Evolutionary conservation across 2,113 vertebrate species (phyloP), one percentile per base, ranked within the genome.

Genomic region (Tyrannus savana): DNA sequence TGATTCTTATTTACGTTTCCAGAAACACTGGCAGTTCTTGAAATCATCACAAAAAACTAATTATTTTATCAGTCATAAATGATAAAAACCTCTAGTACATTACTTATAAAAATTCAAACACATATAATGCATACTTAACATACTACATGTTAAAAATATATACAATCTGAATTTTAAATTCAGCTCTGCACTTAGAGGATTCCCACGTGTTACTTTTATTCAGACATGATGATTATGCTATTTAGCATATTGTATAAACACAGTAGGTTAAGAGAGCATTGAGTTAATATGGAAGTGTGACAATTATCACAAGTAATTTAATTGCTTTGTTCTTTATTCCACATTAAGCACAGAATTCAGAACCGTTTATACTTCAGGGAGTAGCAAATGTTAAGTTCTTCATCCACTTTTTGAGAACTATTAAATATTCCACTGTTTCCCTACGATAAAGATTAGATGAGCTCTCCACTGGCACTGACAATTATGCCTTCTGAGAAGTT

Each of bases 241-340:
- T 92, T 92, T 66, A 96, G 64, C 66, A 93, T 60, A 74, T 13
- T 89, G 73, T 77, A 93, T 23, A 82, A 87, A 83, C 41, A 78
- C 23, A 22, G 46, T 10, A 62, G 84, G 90, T 84, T 91, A 95
- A 79, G 72, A 87, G 21, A 15, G 24, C 80, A 89, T 15, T 46
- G 63, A 81, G 53, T 82, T 71, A 88, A 72, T 30, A 90, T 41
- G 15, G 12, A 87, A 77, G 55, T 69, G 86, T 67, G 63, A 74
- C 50, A 68, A 83, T 83, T 86, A 93, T 19, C 84, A 90, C 60
- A 78, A 80, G 60, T 53, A 87, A 91, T 81, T 75, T 59, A 68
- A 90, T 55, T 91, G 90, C 90, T 66, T 84, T 92, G 35, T 64
- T 80, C 50, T 83, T 73, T 87, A 82, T 87, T 93, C 46, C 59